Conservation (phyloP, 2,888 invertebrate species). For the Pseudococcus jackbeardsleyi region DNA sequence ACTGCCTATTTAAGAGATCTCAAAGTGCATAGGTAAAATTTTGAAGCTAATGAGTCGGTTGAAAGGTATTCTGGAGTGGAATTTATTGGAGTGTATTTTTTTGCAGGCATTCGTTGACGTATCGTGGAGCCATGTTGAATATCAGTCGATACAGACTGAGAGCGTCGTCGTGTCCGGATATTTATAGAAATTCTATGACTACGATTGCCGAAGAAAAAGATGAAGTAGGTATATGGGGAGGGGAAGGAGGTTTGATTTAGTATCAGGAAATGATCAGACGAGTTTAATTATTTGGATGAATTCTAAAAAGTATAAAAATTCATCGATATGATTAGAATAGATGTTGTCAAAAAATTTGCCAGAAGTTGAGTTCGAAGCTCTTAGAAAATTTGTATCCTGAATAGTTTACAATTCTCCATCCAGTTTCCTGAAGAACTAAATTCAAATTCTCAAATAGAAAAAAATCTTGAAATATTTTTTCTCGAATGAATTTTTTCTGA, state of each 20-base stretch:
- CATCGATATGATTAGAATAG: too few relatives aligned
- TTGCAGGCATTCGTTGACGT: slow-evolving; percentile 81
- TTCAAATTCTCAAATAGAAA: too few relatives aligned
- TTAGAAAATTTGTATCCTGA: too few relatives aligned
- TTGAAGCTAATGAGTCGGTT: not conserved
- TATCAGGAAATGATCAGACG: not conserved
- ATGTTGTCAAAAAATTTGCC: too few relatives aligned
- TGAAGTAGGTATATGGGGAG: slow-evolving; percentile 67
- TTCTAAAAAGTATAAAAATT: too few relatives aligned
- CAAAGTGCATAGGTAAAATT: slow-evolving; percentile 74
- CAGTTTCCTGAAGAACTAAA: too few relatives aligned
- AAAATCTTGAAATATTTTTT: too few relatives aligned
- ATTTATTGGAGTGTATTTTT: not conserved
- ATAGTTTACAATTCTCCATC: too few relatives aligned
- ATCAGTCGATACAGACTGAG: slow-evolving; percentile 84
- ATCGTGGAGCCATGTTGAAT: slow-evolving; percentile 88
- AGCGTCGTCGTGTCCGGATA: slow-evolving; percentile 92
- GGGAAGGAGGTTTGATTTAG: not conserved
- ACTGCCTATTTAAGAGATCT: slow-evolving; percentile 82
- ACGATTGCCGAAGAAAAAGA: slow-evolving; percentile 86
- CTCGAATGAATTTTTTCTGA: too few relatives aligned
- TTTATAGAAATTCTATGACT: slow-evolving; percentile 87
- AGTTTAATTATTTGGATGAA: too few relatives aligned
- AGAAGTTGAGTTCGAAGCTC: too few relatives aligned
- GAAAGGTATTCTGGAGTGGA: not conserved